Percentiles rank a stretch among this genome's conserved stretches.
phyloP scores from a whole-genome alignment of 2,797 vertebrate species.

The Spheniscus humboldti region DNA sequence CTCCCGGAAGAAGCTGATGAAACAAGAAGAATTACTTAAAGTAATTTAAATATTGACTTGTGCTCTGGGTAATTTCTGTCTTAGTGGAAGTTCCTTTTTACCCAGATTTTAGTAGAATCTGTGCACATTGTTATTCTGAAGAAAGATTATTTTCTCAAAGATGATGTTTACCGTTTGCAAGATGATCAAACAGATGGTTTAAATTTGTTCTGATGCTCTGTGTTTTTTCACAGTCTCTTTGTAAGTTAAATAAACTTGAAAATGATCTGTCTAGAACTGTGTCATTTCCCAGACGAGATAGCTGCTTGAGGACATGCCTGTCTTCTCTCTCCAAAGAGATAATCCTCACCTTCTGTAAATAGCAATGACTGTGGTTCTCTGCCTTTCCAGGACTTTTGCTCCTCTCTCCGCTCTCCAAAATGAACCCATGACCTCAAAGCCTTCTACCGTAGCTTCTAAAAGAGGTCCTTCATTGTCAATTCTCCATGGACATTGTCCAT shows the following conservation, averaged over 20 bases:
- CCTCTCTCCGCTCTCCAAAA: background rate
- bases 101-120: conserved; percentile 7
- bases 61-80: background rate
- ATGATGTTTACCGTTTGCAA: conserved; percentile 51
- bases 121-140: conserved; percentile 20
- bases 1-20: background rate
- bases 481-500: background rate
- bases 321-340: background rate
- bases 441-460: background rate
- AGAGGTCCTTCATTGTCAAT: background rate
- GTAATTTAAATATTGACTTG: conserved; percentile 8
- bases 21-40: background rate
- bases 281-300: conserved; percentile 26
- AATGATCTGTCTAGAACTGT: conserved; percentile 53
- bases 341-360: conserved; percentile 15
- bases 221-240: conserved; percentile 63
- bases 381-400: background rate
- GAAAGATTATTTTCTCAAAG: conserved; percentile 44
- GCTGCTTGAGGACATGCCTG: conserved; percentile 33
- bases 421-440: background rate
- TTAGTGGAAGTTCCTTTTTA: background rate
- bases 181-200: conserved; percentile 65
- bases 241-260: conserved; percentile 63
- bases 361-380: background rate
- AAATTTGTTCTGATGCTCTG: conserved; percentile 59